Evolutionary conservation across 2,888 invertebrate species (phyloP).

Genomic region (Dimorphilus gyrociliatus): DNA sequence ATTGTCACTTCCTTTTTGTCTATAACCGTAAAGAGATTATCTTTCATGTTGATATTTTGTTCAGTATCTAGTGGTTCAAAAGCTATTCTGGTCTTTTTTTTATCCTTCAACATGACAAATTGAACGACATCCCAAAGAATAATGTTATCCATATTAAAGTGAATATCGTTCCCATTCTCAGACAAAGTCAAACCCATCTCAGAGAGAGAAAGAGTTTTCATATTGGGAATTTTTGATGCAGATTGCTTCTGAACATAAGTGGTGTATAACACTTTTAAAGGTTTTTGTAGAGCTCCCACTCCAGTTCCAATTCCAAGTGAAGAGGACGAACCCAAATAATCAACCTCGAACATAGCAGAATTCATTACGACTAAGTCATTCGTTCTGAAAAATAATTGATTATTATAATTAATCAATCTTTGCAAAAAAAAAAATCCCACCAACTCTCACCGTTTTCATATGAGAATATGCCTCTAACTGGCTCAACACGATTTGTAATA

Average conservation of each 20-base stretch:
- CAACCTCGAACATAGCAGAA: constrained; percentile 85
- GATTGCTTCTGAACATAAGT: too few relatives aligned
- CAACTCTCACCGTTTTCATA: too few relatives aligned
- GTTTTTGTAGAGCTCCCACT: constrained; percentile 89
- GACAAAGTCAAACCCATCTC: too few relatives aligned
- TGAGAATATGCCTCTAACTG: too few relatives aligned
- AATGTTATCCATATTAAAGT: constrained; percentile 43
- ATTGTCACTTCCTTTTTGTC: constrained; percentile 92
- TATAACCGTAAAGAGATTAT: constrained; percentile 59
- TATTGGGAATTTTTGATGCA: too few relatives aligned
- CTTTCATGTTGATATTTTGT: constrained; percentile 18
- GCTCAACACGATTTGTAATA: too few relatives aligned
- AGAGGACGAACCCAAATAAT: constrained; percentile 87
- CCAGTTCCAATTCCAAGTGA: constrained; percentile 96
- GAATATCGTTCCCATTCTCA: too few relatives aligned
- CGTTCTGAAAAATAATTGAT: too few relatives aligned
- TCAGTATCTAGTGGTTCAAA: constrained; percentile 51
- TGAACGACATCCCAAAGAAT: constrained; percentile 32
- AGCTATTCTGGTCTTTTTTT: constrained; percentile 38
- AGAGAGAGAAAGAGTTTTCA: too few relatives aligned
- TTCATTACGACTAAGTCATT: too few relatives aligned
- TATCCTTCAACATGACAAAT: constrained; percentile 22
- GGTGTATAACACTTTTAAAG: constrained; percentile 82
- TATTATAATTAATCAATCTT: too few relatives aligned
- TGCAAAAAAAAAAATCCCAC: too few relatives aligned